phyloP scores from a whole-genome alignment of 2,888 invertebrate genomes.

The Leucophora obtusa region DNA sequence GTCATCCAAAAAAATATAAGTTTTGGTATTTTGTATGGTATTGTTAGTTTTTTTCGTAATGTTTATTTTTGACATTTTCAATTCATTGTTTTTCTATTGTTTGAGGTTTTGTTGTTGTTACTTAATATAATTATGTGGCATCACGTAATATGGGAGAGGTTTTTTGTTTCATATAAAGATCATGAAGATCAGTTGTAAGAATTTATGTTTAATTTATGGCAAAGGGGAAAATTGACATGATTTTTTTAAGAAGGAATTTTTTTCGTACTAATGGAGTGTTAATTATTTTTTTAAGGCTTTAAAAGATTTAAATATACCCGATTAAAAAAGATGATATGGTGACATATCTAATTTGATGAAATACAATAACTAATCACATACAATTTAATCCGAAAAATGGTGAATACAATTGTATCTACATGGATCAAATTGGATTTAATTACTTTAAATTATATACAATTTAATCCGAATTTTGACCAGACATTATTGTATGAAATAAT shows the following conservation, averaged over 20 bases:
- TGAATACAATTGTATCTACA: no score
- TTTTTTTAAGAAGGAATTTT: background rate
- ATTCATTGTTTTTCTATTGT: slow-evolving; percentile 27
- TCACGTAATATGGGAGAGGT: slow-evolving; percentile 42
- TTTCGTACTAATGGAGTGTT: background rate
- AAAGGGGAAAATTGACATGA: background rate
- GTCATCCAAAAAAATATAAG: slow-evolving; percentile 34
- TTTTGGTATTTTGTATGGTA: background rate
- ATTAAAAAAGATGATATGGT: no score
- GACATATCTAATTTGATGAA: no score
- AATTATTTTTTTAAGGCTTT: background rate
- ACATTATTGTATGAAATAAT: no score
- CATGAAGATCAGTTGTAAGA: slow-evolving; percentile 34
- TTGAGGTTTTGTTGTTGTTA: background rate
- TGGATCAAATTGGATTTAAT: no score
- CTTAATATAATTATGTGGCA: slow-evolving; percentile 46
- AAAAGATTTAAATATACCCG: background rate
- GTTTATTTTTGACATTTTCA: slow-evolving; percentile 1
- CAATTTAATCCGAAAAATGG: no score
- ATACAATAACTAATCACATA: no score
- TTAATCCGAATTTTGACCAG: no score
- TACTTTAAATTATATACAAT: no score
- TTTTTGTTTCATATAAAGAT: slow-evolving; percentile 25
- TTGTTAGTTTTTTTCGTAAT: slow-evolving; percentile 1
- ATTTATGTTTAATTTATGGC: slow-evolving; percentile 9